phyloP scores from a whole-genome alignment of 1,140 invertebrate species.

The Telenomus remus region DNA sequence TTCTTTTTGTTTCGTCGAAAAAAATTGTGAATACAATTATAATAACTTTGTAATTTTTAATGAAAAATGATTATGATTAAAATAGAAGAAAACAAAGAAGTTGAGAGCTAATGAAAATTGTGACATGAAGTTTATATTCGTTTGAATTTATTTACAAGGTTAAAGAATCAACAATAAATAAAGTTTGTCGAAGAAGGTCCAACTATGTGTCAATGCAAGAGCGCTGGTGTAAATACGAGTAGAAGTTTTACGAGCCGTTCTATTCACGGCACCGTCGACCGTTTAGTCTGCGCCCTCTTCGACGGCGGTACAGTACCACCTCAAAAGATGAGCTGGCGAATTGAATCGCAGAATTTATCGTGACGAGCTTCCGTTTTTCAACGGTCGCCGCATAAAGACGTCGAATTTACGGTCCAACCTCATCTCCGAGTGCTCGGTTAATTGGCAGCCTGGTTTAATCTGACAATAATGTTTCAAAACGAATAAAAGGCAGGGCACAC shows the following conservation, averaged over 20 bases:
- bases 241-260: slow-evolving; percentile 51
- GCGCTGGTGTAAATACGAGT: slow-evolving; percentile 43
- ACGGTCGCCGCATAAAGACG: slow-evolving; percentile 67
- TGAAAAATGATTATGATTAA: no score
- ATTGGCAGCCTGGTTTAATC: slow-evolving; percentile 70
- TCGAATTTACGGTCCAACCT: slow-evolving; percentile 68
- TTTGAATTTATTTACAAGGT: slow-evolving; percentile 18
- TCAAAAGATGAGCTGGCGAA: slow-evolving; percentile 60
- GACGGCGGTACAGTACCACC: slow-evolving; percentile 24
- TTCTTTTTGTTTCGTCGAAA: not conserved
- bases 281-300: slow-evolving; percentile 44
- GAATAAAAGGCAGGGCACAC: slow-evolving; percentile 34
- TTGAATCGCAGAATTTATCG: slow-evolving; percentile 75
- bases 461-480: slow-evolving; percentile 52
- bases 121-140: no score
- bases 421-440: slow-evolving; percentile 64
- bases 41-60: no score
- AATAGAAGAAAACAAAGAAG: not conserved
- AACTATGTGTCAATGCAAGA: slow-evolving; percentile 59
- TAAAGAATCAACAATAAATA: slow-evolving; percentile 65
- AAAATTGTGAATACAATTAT: no score
- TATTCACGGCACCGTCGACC: slow-evolving; percentile 38
- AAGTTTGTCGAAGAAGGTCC: slow-evolving; percentile 37
- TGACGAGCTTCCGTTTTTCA: slow-evolving; percentile 73
- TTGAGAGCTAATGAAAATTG: not conserved